Conservation (phyloP, 2,888 invertebrate species). For the Syrista parreyssii region DNA sequence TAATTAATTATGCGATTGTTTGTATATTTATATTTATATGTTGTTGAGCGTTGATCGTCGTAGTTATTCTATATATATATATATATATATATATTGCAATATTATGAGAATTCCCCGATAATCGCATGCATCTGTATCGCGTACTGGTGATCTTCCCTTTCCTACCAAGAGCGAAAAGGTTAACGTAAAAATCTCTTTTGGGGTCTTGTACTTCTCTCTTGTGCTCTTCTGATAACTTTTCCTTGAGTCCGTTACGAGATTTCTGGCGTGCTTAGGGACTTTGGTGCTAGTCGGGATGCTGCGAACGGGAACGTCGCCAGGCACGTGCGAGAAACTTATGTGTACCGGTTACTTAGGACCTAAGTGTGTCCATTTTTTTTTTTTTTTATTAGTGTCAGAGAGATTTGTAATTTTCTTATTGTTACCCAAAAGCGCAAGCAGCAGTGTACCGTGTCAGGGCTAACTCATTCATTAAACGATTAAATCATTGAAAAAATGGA, state of each 20-base stretch:
- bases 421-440: slow-evolving; percentile 9
- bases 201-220: too few relatives aligned
- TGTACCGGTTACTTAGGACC: neutral
- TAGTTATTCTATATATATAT: slow-evolving; percentile 9
- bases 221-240: neutral
- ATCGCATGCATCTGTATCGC: neutral
- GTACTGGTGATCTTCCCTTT: neutral
- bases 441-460: slow-evolving; percentile 18
- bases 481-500: neutral
- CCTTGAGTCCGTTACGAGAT: neutral
- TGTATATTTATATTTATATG: slow-evolving; percentile 44
- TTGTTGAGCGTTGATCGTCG: slow-evolving; percentile 37
- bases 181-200: neutral
- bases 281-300: neutral
- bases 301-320: neutral
- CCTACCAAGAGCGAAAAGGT: neutral
- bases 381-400: neutral
- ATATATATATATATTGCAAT: neutral
- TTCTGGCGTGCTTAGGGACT: neutral
- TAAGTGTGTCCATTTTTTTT: slow-evolving; percentile 7
- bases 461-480: slow-evolving; percentile 18
- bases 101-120: neutral
- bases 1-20: slow-evolving; percentile 40
- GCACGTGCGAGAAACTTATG: neutral
- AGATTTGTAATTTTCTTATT: slow-evolving; percentile 9